A percentile compares a stretch with the other conserved stretches of the same genome.
phyloP scores from a whole-genome alignment of 2,797 vertebrate species.

The Sebastes baramenuke region DNA sequence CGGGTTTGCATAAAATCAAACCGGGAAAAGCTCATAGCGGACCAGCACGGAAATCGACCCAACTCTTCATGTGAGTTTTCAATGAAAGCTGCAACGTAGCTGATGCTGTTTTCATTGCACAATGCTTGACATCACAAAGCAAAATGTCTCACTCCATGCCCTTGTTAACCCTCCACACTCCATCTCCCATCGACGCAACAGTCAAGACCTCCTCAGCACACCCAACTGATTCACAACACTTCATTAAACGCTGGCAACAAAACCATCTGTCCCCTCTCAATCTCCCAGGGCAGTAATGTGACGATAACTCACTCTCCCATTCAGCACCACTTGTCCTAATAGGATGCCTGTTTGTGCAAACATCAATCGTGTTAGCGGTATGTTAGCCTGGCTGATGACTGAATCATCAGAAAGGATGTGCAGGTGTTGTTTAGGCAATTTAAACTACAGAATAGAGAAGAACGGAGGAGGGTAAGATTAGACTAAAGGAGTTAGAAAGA shows the following conservation, averaged over 20 bases:
- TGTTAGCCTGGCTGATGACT: conserved; percentile 50
- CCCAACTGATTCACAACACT: conserved; percentile 69
- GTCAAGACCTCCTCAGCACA: conserved; percentile 56
- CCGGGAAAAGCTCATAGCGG: too few species aligned
- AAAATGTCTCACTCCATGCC: conserved; percentile 16
- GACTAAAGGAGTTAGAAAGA: conserved; percentile 12
- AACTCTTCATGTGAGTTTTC: background rate
- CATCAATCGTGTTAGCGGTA: conserved; percentile 66
- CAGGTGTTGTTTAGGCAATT: conserved; percentile 48
- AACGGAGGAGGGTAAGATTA: background rate
- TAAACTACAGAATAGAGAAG: conserved; percentile 6
- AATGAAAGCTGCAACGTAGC: background rate
- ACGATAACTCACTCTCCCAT: conserved; percentile 75
- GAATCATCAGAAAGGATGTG: conserved; percentile 50
- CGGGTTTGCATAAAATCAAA: too few species aligned
- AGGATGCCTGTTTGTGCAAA: conserved; percentile 73
- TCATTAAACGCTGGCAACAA: conserved; percentile 75
- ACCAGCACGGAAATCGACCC: too few species aligned
- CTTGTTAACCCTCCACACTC: conserved; percentile 52
- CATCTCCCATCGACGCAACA: conserved; percentile 43
- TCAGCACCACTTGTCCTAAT: conserved; percentile 77
- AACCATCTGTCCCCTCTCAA: conserved; percentile 75
- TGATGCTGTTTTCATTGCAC: conserved; percentile 11
- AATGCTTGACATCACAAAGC: conserved; percentile 10
- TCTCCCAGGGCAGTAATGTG: conserved; percentile 74